These are phyloP conservation scores for Potamarius usumacintae DNA, from an alignment of 2,113 vertebrate species.

Conservation along the genomic window DNA sequence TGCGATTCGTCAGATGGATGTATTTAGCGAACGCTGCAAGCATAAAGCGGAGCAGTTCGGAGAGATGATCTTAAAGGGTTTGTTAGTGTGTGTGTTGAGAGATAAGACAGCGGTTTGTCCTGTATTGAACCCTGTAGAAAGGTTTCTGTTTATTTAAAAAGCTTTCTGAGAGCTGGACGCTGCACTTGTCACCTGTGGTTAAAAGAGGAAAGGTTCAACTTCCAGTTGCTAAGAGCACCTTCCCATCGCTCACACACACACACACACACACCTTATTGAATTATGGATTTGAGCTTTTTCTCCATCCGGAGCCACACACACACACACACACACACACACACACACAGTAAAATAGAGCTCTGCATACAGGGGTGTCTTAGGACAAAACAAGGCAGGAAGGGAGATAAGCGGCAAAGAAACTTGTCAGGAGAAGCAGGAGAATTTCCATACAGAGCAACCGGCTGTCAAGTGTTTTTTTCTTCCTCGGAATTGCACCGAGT, in stretches of 20 bases:
- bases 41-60: background rate
- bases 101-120: background rate
- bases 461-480: constrained; percentile 36
- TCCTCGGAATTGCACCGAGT: constrained; percentile 38
- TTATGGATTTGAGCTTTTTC: constrained; percentile 48
- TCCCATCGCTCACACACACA: background rate
- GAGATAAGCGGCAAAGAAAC: constrained; percentile 34
- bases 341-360: constrained; percentile 38
- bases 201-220: constrained; percentile 45
- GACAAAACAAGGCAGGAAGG: constrained; percentile 38
- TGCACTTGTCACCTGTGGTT: constrained; percentile 37
- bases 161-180: constrained; percentile 15
- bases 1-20: background rate
- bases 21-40: background rate
- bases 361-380: constrained; percentile 23
- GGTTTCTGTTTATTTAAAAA: constrained; percentile 38
- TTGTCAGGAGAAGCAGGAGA: constrained; percentile 46
- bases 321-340: constrained; percentile 12
- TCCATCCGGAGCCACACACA: constrained; percentile 13
- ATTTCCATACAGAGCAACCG: constrained; percentile 51
- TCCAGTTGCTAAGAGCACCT: constrained; percentile 28
- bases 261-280: constrained; percentile 31
- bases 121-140: constrained; percentile 42
- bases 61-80: background rate
- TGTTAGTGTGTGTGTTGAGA: background rate